Conservation (phyloP, 2,113 vertebrate species). For the Alces alces region DNA sequence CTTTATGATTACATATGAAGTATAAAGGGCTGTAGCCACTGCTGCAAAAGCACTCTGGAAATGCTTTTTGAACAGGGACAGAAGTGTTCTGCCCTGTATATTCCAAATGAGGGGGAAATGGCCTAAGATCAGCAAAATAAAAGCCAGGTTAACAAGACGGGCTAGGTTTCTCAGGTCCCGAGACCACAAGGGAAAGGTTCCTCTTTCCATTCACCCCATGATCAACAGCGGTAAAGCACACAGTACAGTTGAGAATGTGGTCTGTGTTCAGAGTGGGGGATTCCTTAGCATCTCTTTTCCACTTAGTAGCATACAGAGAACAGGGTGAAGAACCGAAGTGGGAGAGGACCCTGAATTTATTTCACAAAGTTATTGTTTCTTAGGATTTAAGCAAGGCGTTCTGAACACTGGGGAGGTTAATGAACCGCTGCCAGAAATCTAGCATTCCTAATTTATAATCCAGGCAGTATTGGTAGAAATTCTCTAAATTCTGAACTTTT, state of each 20-base stretch:
- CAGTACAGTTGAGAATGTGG: background rate
- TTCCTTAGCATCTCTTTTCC: background rate
- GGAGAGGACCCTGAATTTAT: background rate
- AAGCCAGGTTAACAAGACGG: background rate
- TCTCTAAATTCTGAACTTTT: background rate
- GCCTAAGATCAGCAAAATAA: background rate
- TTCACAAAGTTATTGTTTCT: background rate
- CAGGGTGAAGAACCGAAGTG: background rate
- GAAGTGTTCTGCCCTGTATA: background rate
- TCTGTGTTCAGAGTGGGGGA: background rate
- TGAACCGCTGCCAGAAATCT: background rate
- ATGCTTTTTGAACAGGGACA: background rate
- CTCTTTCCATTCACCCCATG: background rate
- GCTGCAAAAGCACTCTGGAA: background rate
- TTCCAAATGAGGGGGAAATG: background rate
- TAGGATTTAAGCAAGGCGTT: background rate
- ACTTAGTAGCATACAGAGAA: background rate
- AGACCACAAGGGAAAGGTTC: background rate
- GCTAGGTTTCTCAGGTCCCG: background rate
- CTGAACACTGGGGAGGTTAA: background rate
- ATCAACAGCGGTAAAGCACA: background rate
- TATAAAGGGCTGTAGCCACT: background rate
- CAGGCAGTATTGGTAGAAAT: background rate
- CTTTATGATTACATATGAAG: background rate
- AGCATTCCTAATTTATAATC: background rate